Evolutionary conservation across 1,140 invertebrate genomes (phyloP).

Genomic region (Nebria ingens): DNA sequence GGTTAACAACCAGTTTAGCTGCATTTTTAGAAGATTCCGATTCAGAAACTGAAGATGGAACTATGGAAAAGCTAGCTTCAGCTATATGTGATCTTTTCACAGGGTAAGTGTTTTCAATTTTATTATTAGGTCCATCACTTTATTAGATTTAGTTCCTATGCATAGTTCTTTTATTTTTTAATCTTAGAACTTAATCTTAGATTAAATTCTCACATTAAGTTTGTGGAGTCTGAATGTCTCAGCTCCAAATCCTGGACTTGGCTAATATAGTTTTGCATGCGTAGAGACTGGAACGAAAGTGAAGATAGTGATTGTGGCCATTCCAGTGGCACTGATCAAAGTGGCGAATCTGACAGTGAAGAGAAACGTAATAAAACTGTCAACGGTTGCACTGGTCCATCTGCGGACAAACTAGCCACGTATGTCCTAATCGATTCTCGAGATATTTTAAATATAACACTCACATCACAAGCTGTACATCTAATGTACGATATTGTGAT

Average conservation of each 20-base stretch:
- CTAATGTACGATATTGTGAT: slow-evolving; percentile 15
- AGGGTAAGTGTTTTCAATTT: slow-evolving; percentile 34
- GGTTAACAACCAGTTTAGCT: slow-evolving; percentile 35
- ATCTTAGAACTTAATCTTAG: too few relatives aligned
- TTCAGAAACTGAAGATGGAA: slow-evolving; percentile 64
- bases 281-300: slow-evolving; percentile 62
- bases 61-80: slow-evolving; percentile 56
- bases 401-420: slow-evolving; percentile 41
- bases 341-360: slow-evolving; percentile 34
- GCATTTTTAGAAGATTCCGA: slow-evolving; percentile 63
- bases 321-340: slow-evolving; percentile 53
- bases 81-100: slow-evolving; percentile 68
- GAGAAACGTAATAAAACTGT: slow-evolving; percentile 23
- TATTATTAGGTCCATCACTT: slow-evolving; percentile 15
- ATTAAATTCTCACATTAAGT: too few relatives aligned
- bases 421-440: slow-evolving; percentile 58
- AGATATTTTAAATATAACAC: slow-evolving; percentile 55
- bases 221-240: too few relatives aligned
- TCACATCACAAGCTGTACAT: slow-evolving; percentile 43
- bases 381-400: slow-evolving; percentile 26
- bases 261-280: too few relatives aligned
- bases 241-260: too few relatives aligned
- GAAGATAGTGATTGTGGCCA: slow-evolving; percentile 61
- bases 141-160: too few relatives aligned
- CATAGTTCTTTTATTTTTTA: too few relatives aligned